A percentile compares a stretch with the other conserved stretches of the same genome.
phyloP scores from a whole-genome alignment of 2,888 invertebrate species.

The Melieria picta region DNA sequence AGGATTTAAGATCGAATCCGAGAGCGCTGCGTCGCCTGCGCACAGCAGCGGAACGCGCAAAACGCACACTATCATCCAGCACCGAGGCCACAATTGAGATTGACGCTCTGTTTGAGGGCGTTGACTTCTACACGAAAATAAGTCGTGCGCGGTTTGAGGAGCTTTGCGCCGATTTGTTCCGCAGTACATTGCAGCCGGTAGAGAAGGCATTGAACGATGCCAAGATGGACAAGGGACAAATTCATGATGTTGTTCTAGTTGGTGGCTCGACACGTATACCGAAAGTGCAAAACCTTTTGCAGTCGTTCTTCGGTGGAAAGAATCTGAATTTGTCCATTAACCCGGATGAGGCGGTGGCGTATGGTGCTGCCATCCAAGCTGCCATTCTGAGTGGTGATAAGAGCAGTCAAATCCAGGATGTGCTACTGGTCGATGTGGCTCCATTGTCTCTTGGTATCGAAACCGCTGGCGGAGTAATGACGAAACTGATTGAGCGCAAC shows the following conservation, averaged over 20 bases:
- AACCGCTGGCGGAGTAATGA: conserved; percentile 82
- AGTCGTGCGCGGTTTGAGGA: conserved; percentile 80
- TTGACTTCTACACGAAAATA: conserved; percentile 77
- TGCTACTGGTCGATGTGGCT: conserved; percentile 75
- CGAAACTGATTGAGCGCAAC: conserved; percentile 79
- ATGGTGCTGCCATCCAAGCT: conserved; percentile 79
- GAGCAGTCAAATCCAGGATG: conserved; percentile 79
- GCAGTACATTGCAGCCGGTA: conserved; percentile 79
- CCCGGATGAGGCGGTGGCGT: conserved; percentile 83
- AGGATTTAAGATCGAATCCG: conserved; percentile 73
- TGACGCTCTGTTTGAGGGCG: conserved; percentile 77
- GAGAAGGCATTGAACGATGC: conserved; percentile 82
- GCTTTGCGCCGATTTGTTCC: conserved; percentile 77
- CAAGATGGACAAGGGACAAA: conserved; percentile 78
- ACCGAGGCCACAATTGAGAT: conserved; percentile 81
- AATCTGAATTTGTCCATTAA: conserved; percentile 78
- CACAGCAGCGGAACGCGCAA: conserved; percentile 81
- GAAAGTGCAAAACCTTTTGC: conserved; percentile 78
- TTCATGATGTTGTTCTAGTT: conserved; percentile 83
- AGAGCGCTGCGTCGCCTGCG: conserved; percentile 75
- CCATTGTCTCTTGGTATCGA: conserved; percentile 80
- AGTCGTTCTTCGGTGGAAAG: conserved; percentile 80
- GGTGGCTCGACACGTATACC: conserved; percentile 85
- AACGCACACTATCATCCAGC: conserved; percentile 80
- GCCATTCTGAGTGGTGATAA: conserved; percentile 76